Conservation (phyloP, 2,113 vertebrate species). For the Apteryx owenii region DNA sequence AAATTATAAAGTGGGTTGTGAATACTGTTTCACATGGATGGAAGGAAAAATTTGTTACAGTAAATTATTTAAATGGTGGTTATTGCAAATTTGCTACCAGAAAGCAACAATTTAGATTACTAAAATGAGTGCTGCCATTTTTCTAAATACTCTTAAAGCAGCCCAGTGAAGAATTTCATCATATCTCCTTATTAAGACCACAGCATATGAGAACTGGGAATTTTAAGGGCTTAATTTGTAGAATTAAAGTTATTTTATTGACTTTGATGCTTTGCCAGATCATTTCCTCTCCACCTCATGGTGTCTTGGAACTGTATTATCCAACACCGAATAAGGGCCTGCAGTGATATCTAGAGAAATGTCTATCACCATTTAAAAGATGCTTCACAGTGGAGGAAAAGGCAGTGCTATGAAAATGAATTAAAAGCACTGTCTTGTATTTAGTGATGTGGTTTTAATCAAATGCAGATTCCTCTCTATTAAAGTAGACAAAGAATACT, state of each 20-base stretch:
- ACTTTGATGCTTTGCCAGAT: slow-evolving; percentile 76
- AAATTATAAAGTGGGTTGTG: slow-evolving; percentile 73
- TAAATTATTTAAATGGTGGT: slow-evolving; percentile 61
- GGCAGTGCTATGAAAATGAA: slow-evolving; percentile 16
- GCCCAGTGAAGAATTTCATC: slow-evolving; percentile 44
- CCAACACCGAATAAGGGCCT: background rate
- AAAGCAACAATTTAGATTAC: slow-evolving; percentile 30
- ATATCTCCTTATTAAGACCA: slow-evolving; percentile 40
- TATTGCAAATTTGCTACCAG: slow-evolving; percentile 45
- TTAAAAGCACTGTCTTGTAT: slow-evolving; percentile 11
- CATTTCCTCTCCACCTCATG: slow-evolving; percentile 62
- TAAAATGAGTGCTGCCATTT: slow-evolving; percentile 49
- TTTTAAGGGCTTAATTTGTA: slow-evolving; percentile 77
- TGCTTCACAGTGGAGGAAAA: slow-evolving; percentile 26
- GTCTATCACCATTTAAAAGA: background rate
- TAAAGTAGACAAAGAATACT: slow-evolving; percentile 30
- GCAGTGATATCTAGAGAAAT: slow-evolving; percentile 32
- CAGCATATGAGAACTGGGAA: slow-evolving; percentile 48
- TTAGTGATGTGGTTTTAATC: slow-evolving; percentile 22
- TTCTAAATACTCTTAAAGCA: slow-evolving; percentile 47
- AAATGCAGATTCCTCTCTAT: slow-evolving; percentile 18
- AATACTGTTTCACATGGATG: slow-evolving; percentile 72
- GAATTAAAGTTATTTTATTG: slow-evolving; percentile 60
- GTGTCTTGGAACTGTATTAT: slow-evolving; percentile 56
- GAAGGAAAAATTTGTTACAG: slow-evolving; percentile 60